These are phyloP conservation scores for Recurvirostra avosetta DNA, from an alignment of 2,113 vertebrate species.

Conservation along the genomic window DNA sequence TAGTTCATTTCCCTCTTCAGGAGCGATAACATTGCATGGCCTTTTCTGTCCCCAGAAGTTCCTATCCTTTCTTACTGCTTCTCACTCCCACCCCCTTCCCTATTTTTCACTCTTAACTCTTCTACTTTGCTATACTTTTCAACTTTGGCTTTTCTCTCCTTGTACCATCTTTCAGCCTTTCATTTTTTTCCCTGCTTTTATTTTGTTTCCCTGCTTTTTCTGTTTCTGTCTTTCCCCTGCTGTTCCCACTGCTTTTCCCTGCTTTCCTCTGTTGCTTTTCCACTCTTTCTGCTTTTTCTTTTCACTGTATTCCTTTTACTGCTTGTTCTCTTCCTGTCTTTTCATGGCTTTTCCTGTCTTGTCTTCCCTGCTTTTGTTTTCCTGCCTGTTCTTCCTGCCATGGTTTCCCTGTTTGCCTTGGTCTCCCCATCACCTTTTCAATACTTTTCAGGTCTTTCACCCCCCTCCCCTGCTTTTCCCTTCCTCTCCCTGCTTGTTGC, in stretches of 20 bases:
- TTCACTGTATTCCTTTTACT: neutral
- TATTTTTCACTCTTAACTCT: neutral
- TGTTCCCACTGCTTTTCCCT: neutral
- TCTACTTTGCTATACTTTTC: neutral
- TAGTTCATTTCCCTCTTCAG: neutral
- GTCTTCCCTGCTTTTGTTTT: no score
- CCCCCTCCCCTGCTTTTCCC: neutral
- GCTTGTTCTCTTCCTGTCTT: neutral
- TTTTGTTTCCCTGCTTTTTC: neutral
- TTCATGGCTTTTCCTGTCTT: no score
- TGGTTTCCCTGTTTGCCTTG: neutral
- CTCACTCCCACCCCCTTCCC: neutral
- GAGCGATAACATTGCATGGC: neutral
- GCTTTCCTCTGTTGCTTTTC: neutral
- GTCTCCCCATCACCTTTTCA: neutral
- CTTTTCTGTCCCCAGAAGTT: neutral
- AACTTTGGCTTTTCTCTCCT: neutral
- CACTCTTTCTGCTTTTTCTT: neutral
- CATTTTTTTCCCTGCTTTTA: no score
- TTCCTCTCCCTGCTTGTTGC: neutral
- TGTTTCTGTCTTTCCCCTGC: neutral
- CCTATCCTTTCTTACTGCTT: neutral
- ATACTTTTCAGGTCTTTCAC: neutral
- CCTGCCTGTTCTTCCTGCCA: neutral
- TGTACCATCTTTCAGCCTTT: neutral